These are phyloP conservation scores for Knipowitschia caucasica DNA, from an alignment of 2,797 vertebrate genomes.

Conservation along the genomic window DNA sequence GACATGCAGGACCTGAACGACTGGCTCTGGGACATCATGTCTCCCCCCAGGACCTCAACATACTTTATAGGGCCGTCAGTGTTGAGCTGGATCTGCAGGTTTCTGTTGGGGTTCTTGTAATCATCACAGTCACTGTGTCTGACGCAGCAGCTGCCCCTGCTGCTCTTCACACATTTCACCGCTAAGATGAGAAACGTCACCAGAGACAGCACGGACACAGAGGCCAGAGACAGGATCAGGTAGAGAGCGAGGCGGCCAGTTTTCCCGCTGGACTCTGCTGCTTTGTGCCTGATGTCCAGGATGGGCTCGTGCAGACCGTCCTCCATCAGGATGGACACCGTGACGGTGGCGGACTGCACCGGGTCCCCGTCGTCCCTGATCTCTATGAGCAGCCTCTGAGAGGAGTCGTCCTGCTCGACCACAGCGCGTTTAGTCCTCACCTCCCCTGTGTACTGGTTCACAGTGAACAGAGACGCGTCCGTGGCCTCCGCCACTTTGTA, in stretches of 20 bases:
- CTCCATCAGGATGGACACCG: slow-evolving; percentile 48
- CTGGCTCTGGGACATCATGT: slow-evolving; percentile 62
- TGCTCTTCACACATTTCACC: slow-evolving; percentile 53
- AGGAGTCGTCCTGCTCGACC: slow-evolving; percentile 56
- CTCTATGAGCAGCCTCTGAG: slow-evolving; percentile 62
- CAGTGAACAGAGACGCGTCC: slow-evolving; percentile 65
- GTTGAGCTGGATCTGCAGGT: slow-evolving; percentile 65
- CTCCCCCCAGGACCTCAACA: slow-evolving; percentile 62
- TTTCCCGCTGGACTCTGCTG: slow-evolving; percentile 33
- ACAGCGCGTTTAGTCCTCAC: slow-evolving; percentile 62
- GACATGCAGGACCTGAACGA: slow-evolving; percentile 63
- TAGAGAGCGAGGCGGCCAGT: slow-evolving; percentile 50
- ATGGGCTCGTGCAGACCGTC: slow-evolving; percentile 53
- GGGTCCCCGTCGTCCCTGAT: slow-evolving; percentile 67
- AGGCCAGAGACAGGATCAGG: slow-evolving; percentile 55
- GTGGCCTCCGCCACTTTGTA: slow-evolving; percentile 65
- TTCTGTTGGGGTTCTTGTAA: slow-evolving; percentile 62
- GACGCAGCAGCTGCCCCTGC: slow-evolving; percentile 46
- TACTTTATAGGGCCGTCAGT: slow-evolving; percentile 67
- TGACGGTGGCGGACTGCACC: slow-evolving; percentile 50
- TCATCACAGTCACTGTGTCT: slow-evolving; percentile 36
- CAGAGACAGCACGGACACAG: slow-evolving; percentile 52
- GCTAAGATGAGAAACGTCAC: slow-evolving; percentile 52
- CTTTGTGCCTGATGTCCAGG: slow-evolving; percentile 40
- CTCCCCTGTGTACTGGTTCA: slow-evolving; percentile 71